Percentiles rank a stretch among this genome's conserved stretches.
phyloP scores from a whole-genome alignment of 2,888 invertebrate species.

The Limenitis camilla region DNA sequence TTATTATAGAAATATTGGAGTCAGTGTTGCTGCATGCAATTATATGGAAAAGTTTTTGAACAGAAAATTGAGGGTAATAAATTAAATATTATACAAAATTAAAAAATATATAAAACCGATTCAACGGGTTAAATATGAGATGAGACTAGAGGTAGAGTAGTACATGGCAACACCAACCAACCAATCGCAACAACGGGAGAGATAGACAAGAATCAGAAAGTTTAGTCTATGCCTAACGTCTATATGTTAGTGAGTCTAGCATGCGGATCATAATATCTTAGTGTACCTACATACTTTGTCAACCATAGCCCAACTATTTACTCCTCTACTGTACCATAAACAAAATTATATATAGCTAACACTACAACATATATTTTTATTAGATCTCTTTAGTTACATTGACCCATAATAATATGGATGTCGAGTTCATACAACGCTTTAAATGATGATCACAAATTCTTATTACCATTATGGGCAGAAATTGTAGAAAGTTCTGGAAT shows the following conservation, averaged over 20 bases:
- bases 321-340: constrained; percentile 41
- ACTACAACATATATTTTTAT: too few relatives aligned
- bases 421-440: too few relatives aligned
- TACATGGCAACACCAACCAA: constrained; percentile 53
- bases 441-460: too few relatives aligned
- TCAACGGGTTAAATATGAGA: constrained; percentile 3
- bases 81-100: constrained; percentile 4
- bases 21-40: constrained; percentile 26
- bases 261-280: constrained; percentile 51
- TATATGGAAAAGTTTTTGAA: constrained; percentile 1
- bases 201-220: constrained; percentile 24
- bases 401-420: too few relatives aligned
- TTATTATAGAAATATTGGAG: constrained; percentile 13
- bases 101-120: constrained; percentile 7
- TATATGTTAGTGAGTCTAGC: constrained; percentile 66
- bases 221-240: constrained; percentile 31
- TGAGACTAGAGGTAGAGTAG: constrained; percentile 20
- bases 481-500: too few relatives aligned
- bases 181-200: constrained; percentile 39
- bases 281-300: constrained; percentile 46
- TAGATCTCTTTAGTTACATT: too few relatives aligned
- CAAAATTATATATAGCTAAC: constrained; percentile 28
- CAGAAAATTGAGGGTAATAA: neutral
- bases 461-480: too few relatives aligned
- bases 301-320: constrained; percentile 63